These are phyloP conservation scores for Anthopleura xanthogrammica DNA, from an alignment of 92 coral and sea anemone species.

Conservation along the genomic window DNA sequence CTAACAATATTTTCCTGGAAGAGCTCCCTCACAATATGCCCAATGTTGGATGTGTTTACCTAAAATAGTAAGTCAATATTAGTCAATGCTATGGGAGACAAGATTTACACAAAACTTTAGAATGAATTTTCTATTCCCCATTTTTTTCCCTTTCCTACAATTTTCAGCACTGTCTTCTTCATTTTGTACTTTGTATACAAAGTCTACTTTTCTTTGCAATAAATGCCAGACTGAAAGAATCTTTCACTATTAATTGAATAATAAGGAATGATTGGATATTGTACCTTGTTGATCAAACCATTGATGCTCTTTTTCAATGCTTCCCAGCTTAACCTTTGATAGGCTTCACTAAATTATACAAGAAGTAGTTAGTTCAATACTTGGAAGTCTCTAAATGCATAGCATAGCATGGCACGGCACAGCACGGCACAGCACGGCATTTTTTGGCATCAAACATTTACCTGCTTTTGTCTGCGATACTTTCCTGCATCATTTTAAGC, in stretches of 20 bases:
- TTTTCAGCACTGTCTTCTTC: too few relatives aligned
- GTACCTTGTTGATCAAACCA: conserved; percentile 96
- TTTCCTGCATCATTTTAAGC: conserved; percentile 88
- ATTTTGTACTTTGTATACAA: too few relatives aligned
- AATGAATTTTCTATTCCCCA: too few relatives aligned
- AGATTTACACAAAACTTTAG: too few relatives aligned
- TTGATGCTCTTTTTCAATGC: conserved; percentile 95
- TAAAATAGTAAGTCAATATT: conserved; percentile 11
- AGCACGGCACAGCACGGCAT: not conserved
- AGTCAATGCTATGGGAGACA: not conserved
- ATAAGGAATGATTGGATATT: not conserved
- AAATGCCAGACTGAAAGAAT: too few relatives aligned
- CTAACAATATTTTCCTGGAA: conserved; percentile 96
- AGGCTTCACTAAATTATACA: conserved; percentile 69
- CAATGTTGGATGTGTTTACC: conserved; percentile 94
- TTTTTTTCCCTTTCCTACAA: too few relatives aligned
- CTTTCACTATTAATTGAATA: too few relatives aligned
- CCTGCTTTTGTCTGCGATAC: conserved; percentile 93
- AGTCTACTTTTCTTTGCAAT: not conserved
- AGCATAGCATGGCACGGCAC: too few relatives aligned
- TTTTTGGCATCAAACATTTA: conserved; percentile 5
- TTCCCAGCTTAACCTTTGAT: conserved; percentile 96
- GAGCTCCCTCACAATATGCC: conserved; percentile 90
- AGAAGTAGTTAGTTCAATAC: not conserved
- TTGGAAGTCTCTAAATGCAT: too few relatives aligned